Conservation (phyloP, 2,888 invertebrate species). For the Calephelis perditalis region DNA sequence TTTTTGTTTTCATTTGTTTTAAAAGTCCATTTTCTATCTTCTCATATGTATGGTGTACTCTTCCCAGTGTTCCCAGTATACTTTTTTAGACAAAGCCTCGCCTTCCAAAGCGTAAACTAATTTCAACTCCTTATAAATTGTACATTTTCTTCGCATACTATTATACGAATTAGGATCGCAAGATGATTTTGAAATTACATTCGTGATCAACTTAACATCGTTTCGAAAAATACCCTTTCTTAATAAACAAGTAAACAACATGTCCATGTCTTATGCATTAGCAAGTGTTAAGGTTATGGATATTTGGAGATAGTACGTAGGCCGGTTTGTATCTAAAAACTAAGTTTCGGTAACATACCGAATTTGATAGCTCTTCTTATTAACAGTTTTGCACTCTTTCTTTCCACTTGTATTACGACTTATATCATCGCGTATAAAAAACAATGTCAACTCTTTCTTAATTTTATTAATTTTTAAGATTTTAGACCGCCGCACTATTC, state of each 20-base stretch:
- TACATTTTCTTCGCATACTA: neutral
- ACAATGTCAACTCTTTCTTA: neutral
- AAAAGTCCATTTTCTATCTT: conserved; percentile 23
- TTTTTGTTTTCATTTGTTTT: conserved; percentile 22
- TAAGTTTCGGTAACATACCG: too few species aligned
- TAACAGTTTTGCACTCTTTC: too few species aligned
- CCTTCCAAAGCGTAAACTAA: neutral
- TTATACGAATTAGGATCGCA: neutral
- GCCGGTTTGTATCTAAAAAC: conserved; percentile 9
- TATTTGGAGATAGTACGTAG: conserved; percentile 10
- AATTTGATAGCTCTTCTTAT: too few species aligned
- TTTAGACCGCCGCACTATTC: neutral
- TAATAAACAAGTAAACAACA: too few species aligned
- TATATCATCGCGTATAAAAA: neutral
- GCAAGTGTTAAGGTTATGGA: conserved; percentile 10
- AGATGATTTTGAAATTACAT: neutral
- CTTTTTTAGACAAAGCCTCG: conserved; percentile 4
- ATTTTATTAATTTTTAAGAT: neutral
- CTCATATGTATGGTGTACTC: conserved; percentile 25
- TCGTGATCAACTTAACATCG: neutral
- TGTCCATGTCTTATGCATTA: conserved; percentile 6
- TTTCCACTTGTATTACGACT: neutral
- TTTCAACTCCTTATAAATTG: neutral
- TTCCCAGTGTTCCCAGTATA: conserved; percentile 28
- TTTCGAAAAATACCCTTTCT: neutral